A percentile compares a stretch with the other conserved stretches of the same genome.
Evolutionary conservation across 2,797 vertebrate species (phyloP).

Genomic region (Neomorphus geoffroyi): DNA sequence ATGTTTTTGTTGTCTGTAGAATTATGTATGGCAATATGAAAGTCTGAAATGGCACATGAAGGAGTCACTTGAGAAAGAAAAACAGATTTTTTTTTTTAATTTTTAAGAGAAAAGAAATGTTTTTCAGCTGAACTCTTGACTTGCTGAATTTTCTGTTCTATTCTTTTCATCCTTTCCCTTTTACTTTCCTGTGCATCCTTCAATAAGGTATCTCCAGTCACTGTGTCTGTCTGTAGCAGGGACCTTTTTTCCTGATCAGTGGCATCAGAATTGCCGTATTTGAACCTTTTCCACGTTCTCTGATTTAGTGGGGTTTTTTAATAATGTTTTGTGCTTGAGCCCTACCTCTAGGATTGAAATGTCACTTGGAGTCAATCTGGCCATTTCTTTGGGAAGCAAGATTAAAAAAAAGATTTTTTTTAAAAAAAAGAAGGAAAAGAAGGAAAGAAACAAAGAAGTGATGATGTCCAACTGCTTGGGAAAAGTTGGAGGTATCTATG

Average conservation of each 20-base stretch:
- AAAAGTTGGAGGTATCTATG: not conserved
- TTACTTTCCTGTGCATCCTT: not conserved
- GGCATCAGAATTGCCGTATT: not conserved
- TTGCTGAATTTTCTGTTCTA: not conserved
- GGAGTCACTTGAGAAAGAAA: not conserved
- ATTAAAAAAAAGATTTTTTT: not conserved
- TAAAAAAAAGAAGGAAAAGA: not conserved
- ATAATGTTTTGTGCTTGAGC: not conserved
- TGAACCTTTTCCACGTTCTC: slow-evolving; percentile 1
- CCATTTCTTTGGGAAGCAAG: not conserved
- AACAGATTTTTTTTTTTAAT: not conserved
- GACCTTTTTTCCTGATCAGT: not conserved
- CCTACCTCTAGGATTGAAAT: not conserved
- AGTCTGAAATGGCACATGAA: not conserved
- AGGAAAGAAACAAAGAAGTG: not conserved
- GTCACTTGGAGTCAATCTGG: not conserved
- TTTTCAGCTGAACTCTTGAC: not conserved
- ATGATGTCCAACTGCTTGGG: not conserved
- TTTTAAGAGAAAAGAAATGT: not conserved
- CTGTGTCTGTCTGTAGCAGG: not conserved
- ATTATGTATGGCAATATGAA: not conserved
- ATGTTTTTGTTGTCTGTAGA: not conserved
- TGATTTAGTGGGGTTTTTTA: not conserved
- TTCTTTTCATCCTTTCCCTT: not conserved
- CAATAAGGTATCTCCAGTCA: not conserved